Evolutionary conservation across 2,113 vertebrate genomes (phyloP).

Genomic region (Siniperca chuatsi): DNA sequence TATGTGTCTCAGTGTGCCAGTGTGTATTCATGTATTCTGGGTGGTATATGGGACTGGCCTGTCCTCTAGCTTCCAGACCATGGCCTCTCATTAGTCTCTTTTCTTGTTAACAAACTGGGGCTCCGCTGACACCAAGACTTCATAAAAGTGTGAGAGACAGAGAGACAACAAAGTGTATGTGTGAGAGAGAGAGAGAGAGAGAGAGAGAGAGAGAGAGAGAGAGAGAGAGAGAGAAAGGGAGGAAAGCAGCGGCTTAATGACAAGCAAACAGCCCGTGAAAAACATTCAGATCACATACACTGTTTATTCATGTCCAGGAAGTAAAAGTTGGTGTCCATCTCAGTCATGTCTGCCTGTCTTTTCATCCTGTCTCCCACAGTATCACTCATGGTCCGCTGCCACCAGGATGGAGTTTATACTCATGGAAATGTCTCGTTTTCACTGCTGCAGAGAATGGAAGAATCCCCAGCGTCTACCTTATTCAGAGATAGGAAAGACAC

Average conservation of each 20-base stretch:
- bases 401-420: constrained; percentile 52
- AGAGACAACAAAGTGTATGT: background rate
- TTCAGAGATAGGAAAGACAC: constrained; percentile 39
- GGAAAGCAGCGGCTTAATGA: constrained; percentile 43
- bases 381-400: constrained; percentile 47
- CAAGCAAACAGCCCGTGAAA: constrained; percentile 65
- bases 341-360: constrained; percentile 51
- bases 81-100: constrained; percentile 71
- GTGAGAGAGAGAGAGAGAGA: background rate
- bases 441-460: constrained; percentile 43
- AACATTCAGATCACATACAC: constrained; percentile 62
- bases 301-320: constrained; percentile 65
- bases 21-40: constrained; percentile 46
- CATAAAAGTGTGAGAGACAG: constrained; percentile 28
- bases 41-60: constrained; percentile 38
- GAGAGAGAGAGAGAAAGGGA: background rate
- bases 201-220: background rate
- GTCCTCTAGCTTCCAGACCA: constrained; percentile 37
- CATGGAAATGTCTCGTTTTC: constrained; percentile 62
- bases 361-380: constrained; percentile 54
- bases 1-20: constrained; percentile 3
- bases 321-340: constrained; percentile 54
- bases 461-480: constrained; percentile 23
- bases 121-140: constrained; percentile 33
- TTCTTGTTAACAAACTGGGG: constrained; percentile 64